phyloP scores from a whole-genome alignment of 2,797 vertebrate genomes.

The Aeoliscus strigatus region DNA sequence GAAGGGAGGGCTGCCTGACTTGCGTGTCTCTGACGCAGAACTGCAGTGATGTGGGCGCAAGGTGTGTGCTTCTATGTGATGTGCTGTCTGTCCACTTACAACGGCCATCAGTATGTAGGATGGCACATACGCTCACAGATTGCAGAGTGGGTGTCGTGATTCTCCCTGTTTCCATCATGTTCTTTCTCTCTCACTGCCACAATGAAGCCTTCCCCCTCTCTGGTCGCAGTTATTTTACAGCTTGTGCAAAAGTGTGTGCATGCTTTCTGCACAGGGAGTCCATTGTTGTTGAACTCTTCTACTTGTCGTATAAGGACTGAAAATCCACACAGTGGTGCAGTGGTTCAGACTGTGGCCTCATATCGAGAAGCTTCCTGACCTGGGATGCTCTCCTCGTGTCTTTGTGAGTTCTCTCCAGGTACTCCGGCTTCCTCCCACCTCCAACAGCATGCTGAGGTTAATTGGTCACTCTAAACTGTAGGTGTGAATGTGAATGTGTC shows the following conservation, averaged over 20 bases:
- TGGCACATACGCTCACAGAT: slow-evolving; percentile 62
- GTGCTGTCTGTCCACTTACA: slow-evolving; percentile 55
- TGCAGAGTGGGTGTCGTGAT: slow-evolving; percentile 68
- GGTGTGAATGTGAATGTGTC: no score
- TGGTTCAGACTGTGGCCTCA: no score
- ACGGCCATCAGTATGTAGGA: slow-evolving; percentile 51
- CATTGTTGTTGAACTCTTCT: slow-evolving; percentile 7
- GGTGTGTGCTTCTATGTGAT: slow-evolving; percentile 57
- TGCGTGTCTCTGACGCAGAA: slow-evolving; percentile 76
- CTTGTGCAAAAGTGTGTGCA: slow-evolving; percentile 14
- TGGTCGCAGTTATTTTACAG: slow-evolving; percentile 18
- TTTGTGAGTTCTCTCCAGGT: no score
- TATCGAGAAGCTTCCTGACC: no score
- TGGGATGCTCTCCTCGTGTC: no score
- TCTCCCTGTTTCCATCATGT: slow-evolving; percentile 52
- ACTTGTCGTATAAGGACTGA: no score
- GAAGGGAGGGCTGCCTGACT: slow-evolving; percentile 58
- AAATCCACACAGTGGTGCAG: no score
- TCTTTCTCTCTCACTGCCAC: slow-evolving; percentile 10
- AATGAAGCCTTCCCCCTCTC: slow-evolving; percentile 29
- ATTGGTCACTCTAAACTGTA: no score
- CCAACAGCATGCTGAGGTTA: no score
- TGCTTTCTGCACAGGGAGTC: slow-evolving; percentile 1
- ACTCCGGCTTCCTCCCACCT: no score
- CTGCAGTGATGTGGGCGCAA: slow-evolving; percentile 69